Evolutionary conservation across 2,888 invertebrate species (phyloP).

Genomic region (Ceraclea dissimilis): DNA sequence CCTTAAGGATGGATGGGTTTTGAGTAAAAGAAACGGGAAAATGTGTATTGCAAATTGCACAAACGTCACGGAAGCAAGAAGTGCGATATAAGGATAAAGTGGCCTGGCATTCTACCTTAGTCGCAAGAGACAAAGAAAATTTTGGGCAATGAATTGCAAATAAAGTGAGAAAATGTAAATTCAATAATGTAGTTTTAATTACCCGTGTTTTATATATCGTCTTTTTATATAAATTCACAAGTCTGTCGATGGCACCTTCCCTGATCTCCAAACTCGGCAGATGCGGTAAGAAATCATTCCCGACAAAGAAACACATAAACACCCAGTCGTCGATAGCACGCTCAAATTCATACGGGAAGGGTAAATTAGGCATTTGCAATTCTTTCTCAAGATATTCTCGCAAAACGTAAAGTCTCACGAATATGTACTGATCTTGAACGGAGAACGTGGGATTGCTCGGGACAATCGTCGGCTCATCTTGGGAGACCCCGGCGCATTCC

Average conservation of each 20-base stretch:
- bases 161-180: no score
- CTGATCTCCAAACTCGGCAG: conserved; percentile 95
- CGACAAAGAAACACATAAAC: conserved; percentile 98
- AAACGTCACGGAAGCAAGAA: no score
- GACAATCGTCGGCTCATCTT: conserved; percentile 48
- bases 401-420: conserved; percentile 86
- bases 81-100: no score
- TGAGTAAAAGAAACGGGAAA: no score
- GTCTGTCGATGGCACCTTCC: conserved; percentile 91
- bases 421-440: conserved; percentile 81
- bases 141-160: no score
- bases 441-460: conserved; percentile 57
- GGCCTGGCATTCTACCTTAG: no score
- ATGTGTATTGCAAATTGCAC: no score
- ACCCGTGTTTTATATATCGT: conserved; percentile 88
- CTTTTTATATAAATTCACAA: conserved; percentile 89
- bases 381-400: conserved; percentile 91
- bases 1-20: no score
- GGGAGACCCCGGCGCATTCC: conserved; percentile 73
- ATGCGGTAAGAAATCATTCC: conserved; percentile 98
- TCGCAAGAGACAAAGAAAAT: no score
- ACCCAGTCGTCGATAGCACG: conserved; percentile 97
- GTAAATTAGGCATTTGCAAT: conserved; percentile 82
- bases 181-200: no score
- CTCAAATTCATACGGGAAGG: conserved; percentile 92